Base-by-base conservation (phyloP, 2,113 vertebrate species). In the Nasalis larvatus region DNA sequence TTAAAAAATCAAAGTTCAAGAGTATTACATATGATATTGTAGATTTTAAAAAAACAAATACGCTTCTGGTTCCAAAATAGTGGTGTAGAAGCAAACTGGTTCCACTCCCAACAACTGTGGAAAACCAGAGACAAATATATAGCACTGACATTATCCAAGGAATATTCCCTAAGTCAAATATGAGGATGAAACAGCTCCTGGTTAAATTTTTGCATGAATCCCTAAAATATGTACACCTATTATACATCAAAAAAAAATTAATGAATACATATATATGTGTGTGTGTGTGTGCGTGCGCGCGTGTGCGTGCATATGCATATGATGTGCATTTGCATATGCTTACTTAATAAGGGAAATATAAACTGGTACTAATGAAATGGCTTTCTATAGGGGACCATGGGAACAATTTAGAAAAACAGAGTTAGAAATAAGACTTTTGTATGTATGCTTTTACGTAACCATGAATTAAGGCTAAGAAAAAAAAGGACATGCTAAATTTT, bases 211-310 rank as follows among this genome's bases (percentile, higher is more conserved):
- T 27, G 7, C 13, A 30, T 76, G 40, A 45, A 16, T 13, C 25
- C 7, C 73, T 13, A 45, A 76, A 76, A 76, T 45, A 45, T 68
- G 37, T 73, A 30, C 40, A 45, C 4, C 42, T 76, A 45, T 17
- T 76, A 76, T 30, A 23, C 27, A 45, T 76, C 25, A 45, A 30
- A 76, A 30, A 76, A 42, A 42, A 40, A 6, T 54, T 11, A 71
- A 71, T 54, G 18, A 20, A 54, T 54, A 20, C 17, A 20, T 54
- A 54, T 54, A 54, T 54, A 23, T 68, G n/a, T 69, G 4, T 52
- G 6, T 20, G 0, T 54, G 52, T 20, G 52, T 54, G 3, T 69
- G 1, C 20, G 6, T 54, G 2, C 7, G 52, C 2, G 6, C 6
- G 18, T 54, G 52, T 54, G 52, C 6, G 2, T 54, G 52, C 52